Conservation (phyloP, 1,140 invertebrate species). For the Caenorhabditis inopinata region DNA sequence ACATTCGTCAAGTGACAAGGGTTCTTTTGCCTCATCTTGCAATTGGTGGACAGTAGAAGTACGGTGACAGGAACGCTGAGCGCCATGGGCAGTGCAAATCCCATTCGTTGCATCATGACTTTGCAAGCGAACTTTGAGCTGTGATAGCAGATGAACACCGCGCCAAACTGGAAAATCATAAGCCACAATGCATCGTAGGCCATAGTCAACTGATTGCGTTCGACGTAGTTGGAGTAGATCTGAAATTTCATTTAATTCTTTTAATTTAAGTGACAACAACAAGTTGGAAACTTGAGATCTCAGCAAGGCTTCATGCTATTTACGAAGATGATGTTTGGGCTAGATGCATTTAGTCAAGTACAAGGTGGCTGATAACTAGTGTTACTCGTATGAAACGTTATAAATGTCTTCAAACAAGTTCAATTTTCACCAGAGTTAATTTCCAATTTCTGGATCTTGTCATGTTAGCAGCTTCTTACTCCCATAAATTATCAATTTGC, state of each 20-base stretch:
- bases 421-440: too few species aligned
- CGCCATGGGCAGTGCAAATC: constrained; percentile 61
- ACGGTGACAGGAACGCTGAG: constrained; percentile 59
- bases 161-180: constrained; percentile 59
- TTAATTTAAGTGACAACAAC: too few species aligned
- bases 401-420: too few species aligned
- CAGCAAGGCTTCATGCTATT: too few species aligned
- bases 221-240: constrained; percentile 60
- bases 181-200: constrained; percentile 64
- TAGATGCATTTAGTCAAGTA: too few species aligned
- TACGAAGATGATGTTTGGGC: too few species aligned
- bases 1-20: constrained; percentile 57
- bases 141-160: constrained; percentile 61
- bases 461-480: too few species aligned
- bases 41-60: constrained; percentile 54
- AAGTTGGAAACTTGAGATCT: too few species aligned
- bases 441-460: neutral
- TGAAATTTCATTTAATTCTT: too few species aligned
- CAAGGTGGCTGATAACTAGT: too few species aligned
- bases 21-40: constrained; percentile 46
- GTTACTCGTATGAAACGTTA: too few species aligned
- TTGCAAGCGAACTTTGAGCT: constrained; percentile 66
- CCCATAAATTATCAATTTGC: too few species aligned
- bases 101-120: constrained; percentile 63
- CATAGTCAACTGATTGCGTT: constrained; percentile 62